Conservation (phyloP, 2,888 invertebrate genomes). For the Apotomis turbidana region DNA sequence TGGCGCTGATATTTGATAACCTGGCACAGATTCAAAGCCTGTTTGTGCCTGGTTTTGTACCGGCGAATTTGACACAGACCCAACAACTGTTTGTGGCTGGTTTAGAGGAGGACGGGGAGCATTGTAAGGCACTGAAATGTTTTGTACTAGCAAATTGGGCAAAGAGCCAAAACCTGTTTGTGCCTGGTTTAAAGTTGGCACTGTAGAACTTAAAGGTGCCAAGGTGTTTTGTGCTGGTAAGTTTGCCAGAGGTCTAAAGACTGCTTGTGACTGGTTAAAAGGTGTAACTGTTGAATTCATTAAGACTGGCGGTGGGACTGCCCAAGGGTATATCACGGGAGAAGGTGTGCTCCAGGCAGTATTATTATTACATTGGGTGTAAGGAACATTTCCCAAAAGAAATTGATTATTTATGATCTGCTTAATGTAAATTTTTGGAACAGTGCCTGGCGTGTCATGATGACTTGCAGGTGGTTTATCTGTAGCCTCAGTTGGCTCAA, state of each 20-base stretch:
- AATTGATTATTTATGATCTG: conserved; percentile 52
- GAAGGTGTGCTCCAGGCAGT: conserved; percentile 12
- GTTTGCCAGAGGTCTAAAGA: conserved; percentile 40
- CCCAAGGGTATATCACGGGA: conserved; percentile 47
- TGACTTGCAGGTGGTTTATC: conserved; percentile 30
- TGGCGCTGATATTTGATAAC: no score
- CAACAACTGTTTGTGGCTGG: no score
- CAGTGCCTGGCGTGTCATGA: conserved; percentile 5
- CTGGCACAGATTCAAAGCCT: no score
- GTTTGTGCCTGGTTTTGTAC: no score
- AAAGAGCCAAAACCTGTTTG: no score
- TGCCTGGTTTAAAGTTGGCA: no score
- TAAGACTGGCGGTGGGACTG: conserved; percentile 46
- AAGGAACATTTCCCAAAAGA: conserved; percentile 38
- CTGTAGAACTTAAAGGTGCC: conserved; percentile 39
- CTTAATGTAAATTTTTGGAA: conserved; percentile 50
- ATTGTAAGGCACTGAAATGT: no score
- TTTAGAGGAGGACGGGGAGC: no score
- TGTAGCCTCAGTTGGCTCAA: conserved; percentile 64
- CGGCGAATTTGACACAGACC: no score
- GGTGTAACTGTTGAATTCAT: conserved; percentile 42
- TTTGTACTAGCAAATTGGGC: no score
- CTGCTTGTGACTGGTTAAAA: conserved; percentile 44
- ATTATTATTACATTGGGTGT: conserved; percentile 12
- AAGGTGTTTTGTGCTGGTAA: conserved; percentile 42